Evolutionary conservation across 2,113 vertebrate genomes (phyloP).

Genomic region (Columbina picui): DNA sequence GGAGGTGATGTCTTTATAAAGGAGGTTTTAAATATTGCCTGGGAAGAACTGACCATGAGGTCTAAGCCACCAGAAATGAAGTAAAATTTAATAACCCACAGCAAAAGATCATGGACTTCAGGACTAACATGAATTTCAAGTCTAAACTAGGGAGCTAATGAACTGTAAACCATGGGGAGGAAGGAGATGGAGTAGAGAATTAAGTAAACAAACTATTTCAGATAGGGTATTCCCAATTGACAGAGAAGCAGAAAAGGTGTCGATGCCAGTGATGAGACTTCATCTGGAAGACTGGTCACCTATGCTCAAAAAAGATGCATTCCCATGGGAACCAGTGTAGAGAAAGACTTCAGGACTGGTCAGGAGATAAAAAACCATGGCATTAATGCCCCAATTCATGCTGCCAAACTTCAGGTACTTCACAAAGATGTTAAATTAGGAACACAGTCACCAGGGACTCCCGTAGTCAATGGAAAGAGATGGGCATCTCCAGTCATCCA

Average conservation of each 20-base stretch:
- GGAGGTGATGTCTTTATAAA: not conserved
- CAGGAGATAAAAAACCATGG: not conserved
- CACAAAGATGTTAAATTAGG: not conserved
- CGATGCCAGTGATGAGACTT: not conserved
- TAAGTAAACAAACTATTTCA: conserved; percentile 8
- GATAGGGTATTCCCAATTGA: not conserved
- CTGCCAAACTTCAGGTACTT: not conserved
- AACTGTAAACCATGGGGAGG: not conserved
- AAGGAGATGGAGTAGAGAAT: not conserved
- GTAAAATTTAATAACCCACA: not conserved
- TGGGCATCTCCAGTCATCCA: not conserved
- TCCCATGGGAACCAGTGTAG: not conserved
- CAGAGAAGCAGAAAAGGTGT: not conserved
- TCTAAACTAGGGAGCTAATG: not conserved
- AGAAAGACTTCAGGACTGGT: not conserved
- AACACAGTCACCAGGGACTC: not conserved
- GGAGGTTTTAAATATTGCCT: not conserved
- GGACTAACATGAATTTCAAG: not conserved
- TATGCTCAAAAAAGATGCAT: not conserved
- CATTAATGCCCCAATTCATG: not conserved
- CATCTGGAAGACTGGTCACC: not conserved
- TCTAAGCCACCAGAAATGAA: not conserved
- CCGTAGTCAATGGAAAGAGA: not conserved
- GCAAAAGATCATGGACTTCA: not conserved
- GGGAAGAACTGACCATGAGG: not conserved